Conservation (phyloP, 2,888 invertebrate genomes). For the Miltochrista miniata region DNA sequence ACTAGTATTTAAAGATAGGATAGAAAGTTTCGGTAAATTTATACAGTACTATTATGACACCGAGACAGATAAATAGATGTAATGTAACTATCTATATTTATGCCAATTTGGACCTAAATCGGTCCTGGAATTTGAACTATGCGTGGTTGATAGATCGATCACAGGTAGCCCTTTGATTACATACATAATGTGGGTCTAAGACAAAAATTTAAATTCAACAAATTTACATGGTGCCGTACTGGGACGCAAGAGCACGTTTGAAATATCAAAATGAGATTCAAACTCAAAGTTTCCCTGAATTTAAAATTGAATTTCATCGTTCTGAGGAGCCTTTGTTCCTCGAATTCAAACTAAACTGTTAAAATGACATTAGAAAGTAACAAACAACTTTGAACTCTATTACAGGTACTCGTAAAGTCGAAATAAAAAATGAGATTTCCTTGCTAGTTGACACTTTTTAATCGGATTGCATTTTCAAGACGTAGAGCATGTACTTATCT, state of each 20-base stretch:
- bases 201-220: conserved; percentile 37
- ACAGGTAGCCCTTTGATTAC: too few species aligned
- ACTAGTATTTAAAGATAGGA: too few species aligned
- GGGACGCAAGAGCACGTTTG: conserved; percentile 52
- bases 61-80: too few species aligned
- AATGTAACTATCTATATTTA: too few species aligned
- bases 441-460: conserved; percentile 49
- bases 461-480: conserved; percentile 48
- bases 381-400: conserved; percentile 24
- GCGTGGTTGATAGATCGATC: too few species aligned
- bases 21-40: too few species aligned
- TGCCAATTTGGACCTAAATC: too few species aligned
- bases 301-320: conserved; percentile 61
- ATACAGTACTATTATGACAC: too few species aligned
- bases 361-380: conserved; percentile 31
- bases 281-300: conserved; percentile 52
- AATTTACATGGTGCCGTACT: conserved; percentile 24
- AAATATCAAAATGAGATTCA: conserved; percentile 57
- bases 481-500: conserved; percentile 44
- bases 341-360: conserved; percentile 49
- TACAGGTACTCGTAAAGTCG: conserved; percentile 8
- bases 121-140: too few species aligned
- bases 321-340: conserved; percentile 46
- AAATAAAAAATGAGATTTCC: conserved; percentile 4
- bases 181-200: too few species aligned